These are phyloP conservation scores for Pygocentrus nattereri DNA, from an alignment of 2,797 vertebrate species.

Conservation along the genomic window DNA sequence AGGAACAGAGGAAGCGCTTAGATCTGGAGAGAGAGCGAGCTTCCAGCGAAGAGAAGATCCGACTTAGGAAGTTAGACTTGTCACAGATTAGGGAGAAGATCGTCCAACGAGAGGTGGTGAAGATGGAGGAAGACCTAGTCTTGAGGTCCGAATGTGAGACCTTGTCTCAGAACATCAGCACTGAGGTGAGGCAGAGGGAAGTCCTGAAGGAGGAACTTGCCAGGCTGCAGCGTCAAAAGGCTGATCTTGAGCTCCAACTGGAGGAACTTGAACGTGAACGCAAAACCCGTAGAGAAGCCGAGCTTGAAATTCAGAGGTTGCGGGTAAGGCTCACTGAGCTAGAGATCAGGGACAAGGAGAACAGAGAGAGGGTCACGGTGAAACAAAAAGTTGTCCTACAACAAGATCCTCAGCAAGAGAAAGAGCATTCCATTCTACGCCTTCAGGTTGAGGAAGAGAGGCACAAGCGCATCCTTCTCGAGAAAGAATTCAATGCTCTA, in stretches of 20 bases:
- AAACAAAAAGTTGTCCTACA: slow-evolving; percentile 96
- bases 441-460: slow-evolving; percentile 93
- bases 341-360: slow-evolving; percentile 88
- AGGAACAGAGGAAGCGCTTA: slow-evolving; percentile 91
- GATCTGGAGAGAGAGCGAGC: slow-evolving; percentile 87
- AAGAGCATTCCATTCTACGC: slow-evolving; percentile 90
- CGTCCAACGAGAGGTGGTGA: slow-evolving; percentile 93
- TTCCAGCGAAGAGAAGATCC: slow-evolving; percentile 86
- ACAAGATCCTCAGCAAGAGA: slow-evolving; percentile 96
- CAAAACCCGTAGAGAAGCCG: slow-evolving; percentile 87
- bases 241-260: slow-evolving; percentile 90
- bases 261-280: slow-evolving; percentile 93
- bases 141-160: slow-evolving; percentile 86
- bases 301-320: slow-evolving; percentile 92
- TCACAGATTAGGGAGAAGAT: slow-evolving; percentile 90
- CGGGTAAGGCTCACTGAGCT: slow-evolving; percentile 84
- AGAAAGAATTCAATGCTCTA: slow-evolving; percentile 87
- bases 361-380: slow-evolving; percentile 90
- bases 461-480: slow-evolving; percentile 86
- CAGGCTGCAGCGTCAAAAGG: slow-evolving; percentile 83
- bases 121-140: slow-evolving; percentile 87
- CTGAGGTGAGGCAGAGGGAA: slow-evolving; percentile 89
- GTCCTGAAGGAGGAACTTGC: slow-evolving; percentile 85
- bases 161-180: slow-evolving; percentile 86
- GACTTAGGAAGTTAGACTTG: slow-evolving; percentile 88